These are phyloP conservation scores for Scaptomyza tumidula DNA, from an alignment of 2,888 invertebrate species.

Conservation along the genomic window DNA sequence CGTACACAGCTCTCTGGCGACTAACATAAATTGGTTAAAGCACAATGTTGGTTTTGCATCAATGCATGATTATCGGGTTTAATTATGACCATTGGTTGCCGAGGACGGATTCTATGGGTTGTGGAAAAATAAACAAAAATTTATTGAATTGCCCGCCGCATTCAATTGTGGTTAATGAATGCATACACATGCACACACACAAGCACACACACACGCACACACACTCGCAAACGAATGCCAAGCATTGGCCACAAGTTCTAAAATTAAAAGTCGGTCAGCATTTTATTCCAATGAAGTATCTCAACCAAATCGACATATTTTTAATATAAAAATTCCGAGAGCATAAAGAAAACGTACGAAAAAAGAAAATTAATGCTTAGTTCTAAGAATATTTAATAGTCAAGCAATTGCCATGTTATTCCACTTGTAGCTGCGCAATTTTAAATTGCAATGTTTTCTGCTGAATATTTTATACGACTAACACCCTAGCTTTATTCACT, in stretches of 20 bases:
- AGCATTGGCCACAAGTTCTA: background rate
- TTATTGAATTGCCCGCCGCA: conserved; percentile 63
- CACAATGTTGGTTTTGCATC: conserved; percentile 19
- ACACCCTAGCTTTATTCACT: background rate
- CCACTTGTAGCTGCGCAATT: background rate
- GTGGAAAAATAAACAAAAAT: conserved; percentile 50
- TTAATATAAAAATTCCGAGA: background rate
- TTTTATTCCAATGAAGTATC: background rate
- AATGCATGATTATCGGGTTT: conserved; percentile 54
- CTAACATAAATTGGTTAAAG: background rate
- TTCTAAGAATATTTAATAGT: background rate
- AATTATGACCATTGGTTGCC: conserved; percentile 48
- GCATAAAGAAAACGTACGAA: background rate
- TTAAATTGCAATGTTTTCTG: background rate
- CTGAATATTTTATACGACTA: background rate
- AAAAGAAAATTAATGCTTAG: background rate
- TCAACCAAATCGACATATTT: background rate
- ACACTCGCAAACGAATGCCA: background rate
- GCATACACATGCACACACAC: conserved; percentile 16
- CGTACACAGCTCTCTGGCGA: conserved; percentile 3
- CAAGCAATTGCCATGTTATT: background rate
- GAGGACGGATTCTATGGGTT: conserved; percentile 8
- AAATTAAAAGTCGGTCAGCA: conserved; percentile 8
- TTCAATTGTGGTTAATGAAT: conserved; percentile 56
- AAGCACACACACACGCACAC: conserved; percentile 11